phyloP scores from a whole-genome alignment of 2,888 invertebrate species.

The Andrena marginata region DNA sequence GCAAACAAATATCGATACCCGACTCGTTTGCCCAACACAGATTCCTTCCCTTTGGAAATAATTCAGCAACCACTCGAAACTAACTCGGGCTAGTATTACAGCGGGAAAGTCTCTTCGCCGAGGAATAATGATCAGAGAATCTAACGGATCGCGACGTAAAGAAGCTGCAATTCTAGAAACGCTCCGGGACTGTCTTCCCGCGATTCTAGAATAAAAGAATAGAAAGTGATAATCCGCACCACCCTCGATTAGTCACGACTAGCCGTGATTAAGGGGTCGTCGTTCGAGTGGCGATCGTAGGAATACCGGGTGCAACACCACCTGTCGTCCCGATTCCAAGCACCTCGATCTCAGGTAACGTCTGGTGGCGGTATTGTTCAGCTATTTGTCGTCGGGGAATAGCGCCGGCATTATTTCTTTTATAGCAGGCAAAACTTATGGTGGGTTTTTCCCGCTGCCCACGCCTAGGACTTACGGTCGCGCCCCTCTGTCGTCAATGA shows the following conservation, averaged over 20 bases:
- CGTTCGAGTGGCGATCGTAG: conserved; percentile 27
- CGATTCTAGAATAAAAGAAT: conserved; percentile 26
- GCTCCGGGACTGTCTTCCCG: too few relatives aligned
- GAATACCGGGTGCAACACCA: conserved; percentile 55
- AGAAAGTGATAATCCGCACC: conserved; percentile 59
- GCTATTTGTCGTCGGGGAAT: conserved; percentile 67
- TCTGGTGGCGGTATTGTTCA: conserved; percentile 75
- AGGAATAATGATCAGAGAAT: neutral
- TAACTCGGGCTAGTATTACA: neutral
- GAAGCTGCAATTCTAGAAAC: neutral
- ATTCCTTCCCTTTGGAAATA: too few relatives aligned
- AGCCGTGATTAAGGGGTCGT: conserved; percentile 60
- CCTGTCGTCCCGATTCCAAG: conserved; percentile 66
- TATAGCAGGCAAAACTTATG: conserved; percentile 34
- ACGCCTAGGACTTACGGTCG: neutral
- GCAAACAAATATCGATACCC: too few relatives aligned
- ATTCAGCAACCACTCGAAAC: too few relatives aligned
- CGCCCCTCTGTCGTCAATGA: conserved; percentile 10
- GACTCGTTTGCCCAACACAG: too few relatives aligned
- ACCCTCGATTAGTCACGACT: conserved; percentile 62
- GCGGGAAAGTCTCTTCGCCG: too few relatives aligned
- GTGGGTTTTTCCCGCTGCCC: conserved; percentile 60
- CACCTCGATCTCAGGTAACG: conserved; percentile 70
- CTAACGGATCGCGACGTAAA: neutral
- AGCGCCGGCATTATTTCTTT: conserved; percentile 56